phyloP scores from a whole-genome alignment of 2,888 invertebrate species.

The Tetrapedia diversipes region DNA sequence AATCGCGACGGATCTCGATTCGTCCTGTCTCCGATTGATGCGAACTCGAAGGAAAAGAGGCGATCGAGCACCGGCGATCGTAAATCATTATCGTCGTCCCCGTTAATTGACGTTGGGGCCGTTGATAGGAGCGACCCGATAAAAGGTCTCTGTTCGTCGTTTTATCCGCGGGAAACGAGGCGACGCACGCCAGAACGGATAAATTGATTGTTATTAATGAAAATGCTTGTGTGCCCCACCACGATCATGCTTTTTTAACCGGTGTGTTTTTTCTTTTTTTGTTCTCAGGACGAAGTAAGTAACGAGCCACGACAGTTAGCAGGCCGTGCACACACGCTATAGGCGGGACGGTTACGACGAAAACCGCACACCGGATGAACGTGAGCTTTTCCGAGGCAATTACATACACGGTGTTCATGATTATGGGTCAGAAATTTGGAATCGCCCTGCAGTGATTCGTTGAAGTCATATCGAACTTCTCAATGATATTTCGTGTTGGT shows the following conservation, averaged over 20 bases:
- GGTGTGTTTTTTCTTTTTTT: slow-evolving; percentile 79
- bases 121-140: slow-evolving; percentile 42
- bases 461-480: too few species aligned
- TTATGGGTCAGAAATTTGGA: too few species aligned
- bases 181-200: slow-evolving; percentile 47
- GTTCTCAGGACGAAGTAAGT: slow-evolving; percentile 83
- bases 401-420: slow-evolving; percentile 38
- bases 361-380: slow-evolving; percentile 72
- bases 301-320: slow-evolving; percentile 73
- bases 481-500: too few species aligned
- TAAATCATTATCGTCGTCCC: slow-evolving; percentile 59
- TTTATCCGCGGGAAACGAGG: slow-evolving; percentile 25
- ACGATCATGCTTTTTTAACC: slow-evolving; percentile 71
- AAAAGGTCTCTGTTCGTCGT: slow-evolving; percentile 10
- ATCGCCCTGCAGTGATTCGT: too few species aligned
- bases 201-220: slow-evolving; percentile 65
- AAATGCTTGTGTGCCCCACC: slow-evolving; percentile 54
- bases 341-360: slow-evolving; percentile 66
- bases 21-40: slow-evolving; percentile 9
- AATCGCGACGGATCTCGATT: neutral
- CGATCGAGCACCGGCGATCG: slow-evolving; percentile 10
- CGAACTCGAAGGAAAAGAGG: neutral
- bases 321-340: slow-evolving; percentile 58
- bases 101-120: slow-evolving; percentile 54
- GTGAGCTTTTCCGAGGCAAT: slow-evolving; percentile 75